These are phyloP conservation scores for Drosophila neocordata DNA, from an alignment of 1,140 invertebrate genomes.

Conservation along the genomic window DNA sequence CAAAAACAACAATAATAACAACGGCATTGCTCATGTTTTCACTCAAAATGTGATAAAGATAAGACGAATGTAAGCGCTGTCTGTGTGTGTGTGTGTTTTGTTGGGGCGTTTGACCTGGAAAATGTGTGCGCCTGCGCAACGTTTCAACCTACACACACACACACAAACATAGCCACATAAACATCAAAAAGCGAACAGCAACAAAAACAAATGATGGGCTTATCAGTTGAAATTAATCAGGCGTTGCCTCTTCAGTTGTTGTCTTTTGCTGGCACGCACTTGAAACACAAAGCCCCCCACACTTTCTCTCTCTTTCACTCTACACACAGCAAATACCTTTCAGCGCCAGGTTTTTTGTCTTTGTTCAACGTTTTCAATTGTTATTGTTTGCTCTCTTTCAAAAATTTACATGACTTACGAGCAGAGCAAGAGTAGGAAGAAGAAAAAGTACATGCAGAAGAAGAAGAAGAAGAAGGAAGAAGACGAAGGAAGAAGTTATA, in stretches of 20 bases:
- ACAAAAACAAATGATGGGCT: conserved; percentile 73
- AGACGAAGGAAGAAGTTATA: conserved; percentile 7
- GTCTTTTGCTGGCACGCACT: conserved; percentile 40
- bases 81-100: conserved; percentile 29
- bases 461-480: too few relatives aligned
- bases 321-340: conserved; percentile 41
- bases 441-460: not conserved
- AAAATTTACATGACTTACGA: conserved; percentile 61
- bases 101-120: conserved; percentile 70
- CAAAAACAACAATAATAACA: conserved; percentile 38
- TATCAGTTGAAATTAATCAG: conserved; percentile 79
- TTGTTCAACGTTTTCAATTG: conserved; percentile 43
- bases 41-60: conserved; percentile 77
- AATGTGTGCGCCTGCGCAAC: conserved; percentile 76
- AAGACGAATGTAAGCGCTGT: conserved; percentile 49
- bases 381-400: conserved; percentile 67
- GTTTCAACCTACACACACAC: conserved; percentile 57
- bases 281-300: conserved; percentile 28
- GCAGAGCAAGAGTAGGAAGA: not conserved
- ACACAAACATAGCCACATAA: too few relatives aligned
- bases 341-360: conserved; percentile 52
- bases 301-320: not conserved
- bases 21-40: conserved; percentile 57
- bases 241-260: conserved; percentile 57
- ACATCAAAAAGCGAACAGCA: conserved; percentile 38